Evolutionary conservation across 2,797 vertebrate genomes (phyloP).

Genomic region (Myoxocephalus aenaeus): DNA sequence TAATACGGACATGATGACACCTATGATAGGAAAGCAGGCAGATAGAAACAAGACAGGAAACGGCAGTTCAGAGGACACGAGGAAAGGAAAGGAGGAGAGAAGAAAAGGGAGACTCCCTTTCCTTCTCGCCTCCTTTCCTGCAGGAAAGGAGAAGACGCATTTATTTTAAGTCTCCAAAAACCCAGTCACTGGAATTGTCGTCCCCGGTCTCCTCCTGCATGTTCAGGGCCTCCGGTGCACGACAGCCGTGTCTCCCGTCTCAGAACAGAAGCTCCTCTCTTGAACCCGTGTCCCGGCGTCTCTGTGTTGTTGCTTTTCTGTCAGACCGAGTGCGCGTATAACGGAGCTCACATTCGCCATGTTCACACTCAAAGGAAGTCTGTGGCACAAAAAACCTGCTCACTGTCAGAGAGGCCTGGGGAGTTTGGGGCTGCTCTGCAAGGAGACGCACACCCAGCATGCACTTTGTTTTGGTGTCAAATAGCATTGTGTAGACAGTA

Average conservation of each 20-base stretch:
- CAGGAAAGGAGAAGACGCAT: background rate
- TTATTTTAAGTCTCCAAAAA: background rate
- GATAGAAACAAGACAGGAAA: background rate
- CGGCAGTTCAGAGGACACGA: background rate
- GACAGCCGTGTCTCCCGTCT: constrained; percentile 12
- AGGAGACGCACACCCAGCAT: background rate
- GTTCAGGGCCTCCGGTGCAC: background rate
- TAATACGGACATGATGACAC: too few species aligned
- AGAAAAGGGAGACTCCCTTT: background rate
- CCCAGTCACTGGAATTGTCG: background rate
- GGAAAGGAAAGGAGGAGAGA: background rate
- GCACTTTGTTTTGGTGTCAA: too few species aligned
- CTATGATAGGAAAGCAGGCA: background rate
- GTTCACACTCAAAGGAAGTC: constrained; percentile 19
- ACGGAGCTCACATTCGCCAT: constrained; percentile 7
- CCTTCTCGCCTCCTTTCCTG: too few species aligned
- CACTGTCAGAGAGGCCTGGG: constrained; percentile 29
- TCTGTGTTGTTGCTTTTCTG: constrained; percentile 11
- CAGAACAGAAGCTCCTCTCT: constrained; percentile 7
- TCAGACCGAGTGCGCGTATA: background rate
- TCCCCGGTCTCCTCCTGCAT: background rate
- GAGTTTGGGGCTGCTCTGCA: constrained; percentile 17
- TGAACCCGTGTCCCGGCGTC: constrained; percentile 1
- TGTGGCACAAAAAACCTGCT: constrained; percentile 6
- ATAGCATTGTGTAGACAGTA: too few species aligned